Conservation (phyloP, 1,140 invertebrate species). For the Panulirus ornatus region DNA sequence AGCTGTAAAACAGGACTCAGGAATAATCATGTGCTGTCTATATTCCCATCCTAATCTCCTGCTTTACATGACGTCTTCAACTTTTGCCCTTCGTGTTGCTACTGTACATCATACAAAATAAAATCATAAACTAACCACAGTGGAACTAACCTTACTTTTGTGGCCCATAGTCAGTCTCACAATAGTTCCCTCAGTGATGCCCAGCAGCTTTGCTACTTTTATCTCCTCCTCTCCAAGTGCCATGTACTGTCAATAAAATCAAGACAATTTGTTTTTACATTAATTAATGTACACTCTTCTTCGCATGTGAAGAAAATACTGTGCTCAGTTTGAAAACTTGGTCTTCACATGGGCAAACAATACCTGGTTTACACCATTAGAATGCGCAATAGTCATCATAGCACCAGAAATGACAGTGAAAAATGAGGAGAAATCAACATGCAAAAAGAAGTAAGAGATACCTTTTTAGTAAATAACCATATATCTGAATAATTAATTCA, state of each 20-base stretch:
- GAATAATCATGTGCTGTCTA: too few species aligned
- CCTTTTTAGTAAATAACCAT: background rate
- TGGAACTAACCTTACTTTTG: conserved; percentile 80
- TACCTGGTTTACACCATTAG: background rate
- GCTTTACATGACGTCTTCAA: too few species aligned
- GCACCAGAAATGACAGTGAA: background rate
- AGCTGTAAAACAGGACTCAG: too few species aligned
- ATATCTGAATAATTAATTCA: background rate
- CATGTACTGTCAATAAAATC: conserved; percentile 41
- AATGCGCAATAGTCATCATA: conserved; percentile 45
- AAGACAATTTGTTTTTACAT: background rate
- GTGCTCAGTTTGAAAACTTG: conserved; percentile 66
- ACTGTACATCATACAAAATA: too few species aligned
- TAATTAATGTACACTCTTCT: background rate
- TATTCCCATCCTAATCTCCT: too few species aligned
- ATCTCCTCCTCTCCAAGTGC: conserved; percentile 79
- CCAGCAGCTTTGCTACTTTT: conserved; percentile 83
- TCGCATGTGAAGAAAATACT: background rate
- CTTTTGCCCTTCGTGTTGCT: too few species aligned
- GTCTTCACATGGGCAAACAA: conserved; percentile 22
- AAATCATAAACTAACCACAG: background rate
- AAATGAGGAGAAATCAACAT: background rate
- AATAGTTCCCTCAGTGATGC: conserved; percentile 83
- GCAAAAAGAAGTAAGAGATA: background rate
- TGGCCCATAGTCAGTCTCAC: conserved; percentile 83